Conservation (phyloP, 1,140 invertebrate genomes). For the Oryzaephilus surinamensis region DNA sequence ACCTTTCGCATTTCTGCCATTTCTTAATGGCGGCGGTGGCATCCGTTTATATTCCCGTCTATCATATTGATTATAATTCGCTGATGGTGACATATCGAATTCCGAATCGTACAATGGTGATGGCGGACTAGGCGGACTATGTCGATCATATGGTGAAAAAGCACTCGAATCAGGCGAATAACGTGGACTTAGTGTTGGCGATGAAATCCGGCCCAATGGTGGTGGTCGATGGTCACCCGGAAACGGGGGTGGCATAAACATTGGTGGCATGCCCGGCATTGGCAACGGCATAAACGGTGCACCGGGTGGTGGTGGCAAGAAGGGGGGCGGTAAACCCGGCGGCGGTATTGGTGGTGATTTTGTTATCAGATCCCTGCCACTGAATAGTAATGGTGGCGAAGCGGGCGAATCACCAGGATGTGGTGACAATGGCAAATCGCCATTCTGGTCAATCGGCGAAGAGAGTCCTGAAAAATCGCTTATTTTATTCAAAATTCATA, state of each 20-base stretch:
- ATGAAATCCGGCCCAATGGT: constrained; percentile 51
- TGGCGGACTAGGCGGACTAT: too few species aligned
- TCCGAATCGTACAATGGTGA: too few species aligned
- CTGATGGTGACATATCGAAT: too few species aligned
- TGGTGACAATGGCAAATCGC: too few species aligned
- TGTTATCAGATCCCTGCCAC: constrained; percentile 35
- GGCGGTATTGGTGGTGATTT: constrained; percentile 42
- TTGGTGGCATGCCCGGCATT: constrained; percentile 33
- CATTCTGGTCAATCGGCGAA: too few species aligned
- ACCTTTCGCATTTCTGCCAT: too few species aligned
- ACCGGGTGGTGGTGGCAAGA: constrained; percentile 28
- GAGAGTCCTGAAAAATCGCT: too few species aligned
- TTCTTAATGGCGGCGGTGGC: too few species aligned
- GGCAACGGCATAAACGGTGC: constrained; percentile 34
- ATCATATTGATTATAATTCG: too few species aligned
- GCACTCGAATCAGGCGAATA: constrained; percentile 29
- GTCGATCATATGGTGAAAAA: constrained; percentile 32
- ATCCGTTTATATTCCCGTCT: too few species aligned
- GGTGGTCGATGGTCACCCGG: constrained; percentile 49
- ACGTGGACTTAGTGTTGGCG: constrained; percentile 38
- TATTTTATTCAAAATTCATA: too few species aligned
- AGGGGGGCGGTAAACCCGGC: constrained; percentile 37
- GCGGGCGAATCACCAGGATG: too few species aligned
- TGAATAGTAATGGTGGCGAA: constrained; percentile 38
- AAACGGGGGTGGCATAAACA: constrained; percentile 37